phyloP scores from a whole-genome alignment of 2,113 vertebrate species.

The Phycodurus eques region DNA sequence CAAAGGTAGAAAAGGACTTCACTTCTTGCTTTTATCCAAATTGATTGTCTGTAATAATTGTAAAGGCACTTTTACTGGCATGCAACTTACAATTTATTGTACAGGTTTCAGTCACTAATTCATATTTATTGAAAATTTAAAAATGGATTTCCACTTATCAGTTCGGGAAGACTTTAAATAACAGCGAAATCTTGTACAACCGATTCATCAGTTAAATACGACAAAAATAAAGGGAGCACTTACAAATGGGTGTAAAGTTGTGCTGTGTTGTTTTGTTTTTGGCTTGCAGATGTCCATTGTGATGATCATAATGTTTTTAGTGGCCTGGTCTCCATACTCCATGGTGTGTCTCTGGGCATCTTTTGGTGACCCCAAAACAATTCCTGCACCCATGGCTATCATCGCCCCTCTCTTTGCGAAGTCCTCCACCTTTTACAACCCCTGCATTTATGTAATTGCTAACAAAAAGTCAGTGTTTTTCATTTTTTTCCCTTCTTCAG shows the following conservation, averaged over 20 bases:
- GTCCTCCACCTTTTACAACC: constrained; percentile 98
- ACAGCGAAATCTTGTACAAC: no score
- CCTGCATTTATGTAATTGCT: constrained; percentile 92
- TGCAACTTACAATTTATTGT: no score
- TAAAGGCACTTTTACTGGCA: no score
- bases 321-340: constrained; percentile 96
- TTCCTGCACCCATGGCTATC: constrained; percentile 90
- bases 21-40: neutral
- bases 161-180: no score
- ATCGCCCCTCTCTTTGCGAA: constrained; percentile 96
- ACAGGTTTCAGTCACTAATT: no score
- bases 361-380: constrained; percentile 86
- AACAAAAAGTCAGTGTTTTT: constrained; percentile 88
- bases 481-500: neutral
- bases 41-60: no score
- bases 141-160: no score
- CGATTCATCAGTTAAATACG: no score
- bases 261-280: constrained; percentile 10
- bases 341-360: constrained; percentile 96
- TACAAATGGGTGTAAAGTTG: neutral
- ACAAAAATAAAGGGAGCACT: no score
- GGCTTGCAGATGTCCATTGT: constrained; percentile 88
- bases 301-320: constrained; percentile 95
- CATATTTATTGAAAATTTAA: no score
- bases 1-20: constrained; percentile 78